Percentiles rank a stretch among this genome's conserved stretches.
Evolutionary conservation across 92 coral and sea anemone genomes (phyloP).

Genomic region (Umimayanthus chanpuru): DNA sequence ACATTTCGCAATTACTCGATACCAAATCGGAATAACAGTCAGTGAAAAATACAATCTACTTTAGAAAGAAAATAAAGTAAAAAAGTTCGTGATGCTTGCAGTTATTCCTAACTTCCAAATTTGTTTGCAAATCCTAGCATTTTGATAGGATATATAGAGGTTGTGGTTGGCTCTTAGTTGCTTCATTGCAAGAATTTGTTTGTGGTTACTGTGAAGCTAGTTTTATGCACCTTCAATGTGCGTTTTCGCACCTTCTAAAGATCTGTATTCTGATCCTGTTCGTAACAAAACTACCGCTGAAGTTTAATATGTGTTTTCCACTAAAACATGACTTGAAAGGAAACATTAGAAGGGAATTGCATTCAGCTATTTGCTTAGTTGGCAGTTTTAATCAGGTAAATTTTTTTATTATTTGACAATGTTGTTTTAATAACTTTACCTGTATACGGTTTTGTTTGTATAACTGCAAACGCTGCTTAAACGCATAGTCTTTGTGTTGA

Average conservation of each 20-base stretch:
- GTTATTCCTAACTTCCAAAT: too few relatives aligned
- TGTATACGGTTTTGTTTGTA: neutral
- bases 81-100: too few relatives aligned
- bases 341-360: neutral
- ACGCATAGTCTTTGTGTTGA: neutral
- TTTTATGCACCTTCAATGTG: neutral
- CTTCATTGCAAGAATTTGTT: neutral
- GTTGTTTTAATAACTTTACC: too few relatives aligned
- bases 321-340: neutral
- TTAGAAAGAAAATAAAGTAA: neutral
- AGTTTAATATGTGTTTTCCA: too few relatives aligned
- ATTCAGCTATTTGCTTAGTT: neutral
- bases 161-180: neutral
- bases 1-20: neutral
- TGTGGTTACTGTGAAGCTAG: neutral
- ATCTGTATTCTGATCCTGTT: neutral
- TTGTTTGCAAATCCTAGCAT: neutral
- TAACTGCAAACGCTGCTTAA: neutral
- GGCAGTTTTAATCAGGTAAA: neutral
- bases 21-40: neutral
- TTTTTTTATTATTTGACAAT: neutral
- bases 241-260: neutral
- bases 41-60: too few relatives aligned
- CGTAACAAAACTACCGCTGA: neutral
- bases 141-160: neutral